phyloP scores from a whole-genome alignment of 2,113 vertebrate genomes.

The Vombatus ursinus region DNA sequence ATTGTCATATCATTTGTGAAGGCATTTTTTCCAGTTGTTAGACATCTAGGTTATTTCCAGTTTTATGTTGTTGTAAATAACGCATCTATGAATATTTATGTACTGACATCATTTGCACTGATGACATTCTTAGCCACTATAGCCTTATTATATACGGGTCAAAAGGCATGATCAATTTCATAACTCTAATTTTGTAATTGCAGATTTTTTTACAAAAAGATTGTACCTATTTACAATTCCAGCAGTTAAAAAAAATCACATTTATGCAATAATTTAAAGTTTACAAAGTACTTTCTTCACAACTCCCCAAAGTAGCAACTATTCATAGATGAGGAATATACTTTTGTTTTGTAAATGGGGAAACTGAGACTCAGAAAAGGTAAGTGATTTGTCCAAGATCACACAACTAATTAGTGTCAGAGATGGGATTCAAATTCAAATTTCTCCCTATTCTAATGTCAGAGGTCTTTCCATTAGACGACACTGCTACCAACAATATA shows the following conservation, averaged over 20 bases:
- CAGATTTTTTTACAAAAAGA: not conserved
- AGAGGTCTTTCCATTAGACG: not conserved
- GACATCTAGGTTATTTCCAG: too few species aligned
- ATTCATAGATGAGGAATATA: not conserved
- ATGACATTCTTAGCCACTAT: too few species aligned
- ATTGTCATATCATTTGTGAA: too few species aligned
- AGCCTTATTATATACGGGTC: too few species aligned
- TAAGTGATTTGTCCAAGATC: not conserved
- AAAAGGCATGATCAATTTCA: too few species aligned
- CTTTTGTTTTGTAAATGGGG: not conserved
- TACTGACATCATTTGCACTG: too few species aligned
- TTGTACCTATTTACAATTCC: not conserved
- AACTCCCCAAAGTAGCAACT: not conserved
- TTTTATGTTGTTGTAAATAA: too few species aligned
- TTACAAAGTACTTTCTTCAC: not conserved
- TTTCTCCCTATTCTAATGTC: not conserved
- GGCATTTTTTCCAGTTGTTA: too few species aligned
- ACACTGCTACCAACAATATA: not conserved
- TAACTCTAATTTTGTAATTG: not conserved
- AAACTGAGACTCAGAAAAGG: not conserved
- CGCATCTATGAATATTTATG: too few species aligned
- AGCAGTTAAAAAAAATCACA: not conserved
- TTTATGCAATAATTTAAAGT: not conserved
- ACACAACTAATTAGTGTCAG: not conserved
- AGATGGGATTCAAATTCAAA: not conserved